Evolutionary conservation across 2,113 vertebrate species (phyloP).

Genomic region (Meriones unguiculatus): DNA sequence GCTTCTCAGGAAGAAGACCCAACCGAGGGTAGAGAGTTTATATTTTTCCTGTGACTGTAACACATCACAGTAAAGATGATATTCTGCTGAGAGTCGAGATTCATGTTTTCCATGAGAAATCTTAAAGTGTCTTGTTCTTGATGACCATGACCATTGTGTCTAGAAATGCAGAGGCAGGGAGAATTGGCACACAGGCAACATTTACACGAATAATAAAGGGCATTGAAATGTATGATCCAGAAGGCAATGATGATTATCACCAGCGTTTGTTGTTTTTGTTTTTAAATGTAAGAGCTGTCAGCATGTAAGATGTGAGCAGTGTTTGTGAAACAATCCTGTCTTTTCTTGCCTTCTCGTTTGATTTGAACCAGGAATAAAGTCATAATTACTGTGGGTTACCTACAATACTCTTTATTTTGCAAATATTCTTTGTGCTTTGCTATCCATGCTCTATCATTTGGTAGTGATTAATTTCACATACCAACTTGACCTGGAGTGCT

Average conservation of each 20-base stretch:
- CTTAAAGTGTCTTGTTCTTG: background rate
- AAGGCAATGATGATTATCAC: background rate
- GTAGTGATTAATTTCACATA: background rate
- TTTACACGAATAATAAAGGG: background rate
- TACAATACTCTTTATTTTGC: background rate
- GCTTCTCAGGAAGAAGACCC: conserved; percentile 43
- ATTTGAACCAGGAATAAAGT: background rate
- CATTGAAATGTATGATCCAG: too few relatives aligned
- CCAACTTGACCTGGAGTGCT: too few relatives aligned
- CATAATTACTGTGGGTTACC: background rate
- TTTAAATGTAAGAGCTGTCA: background rate
- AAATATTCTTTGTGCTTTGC: background rate
- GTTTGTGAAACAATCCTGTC: background rate
- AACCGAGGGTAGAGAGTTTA: conserved; percentile 12
- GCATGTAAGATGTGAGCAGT: background rate
- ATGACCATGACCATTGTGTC: background rate
- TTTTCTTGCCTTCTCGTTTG: background rate
- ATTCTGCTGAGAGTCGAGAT: conserved; percentile 21
- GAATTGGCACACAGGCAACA: background rate
- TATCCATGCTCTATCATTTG: background rate
- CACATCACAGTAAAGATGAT: conserved; percentile 51
- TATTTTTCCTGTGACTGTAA: conserved; percentile 32
- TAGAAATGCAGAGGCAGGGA: background rate
- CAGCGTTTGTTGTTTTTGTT: background rate
- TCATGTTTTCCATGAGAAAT: conserved; percentile 11